phyloP scores from a whole-genome alignment of 2,888 invertebrate genomes.

The Leucophora obtusa region DNA sequence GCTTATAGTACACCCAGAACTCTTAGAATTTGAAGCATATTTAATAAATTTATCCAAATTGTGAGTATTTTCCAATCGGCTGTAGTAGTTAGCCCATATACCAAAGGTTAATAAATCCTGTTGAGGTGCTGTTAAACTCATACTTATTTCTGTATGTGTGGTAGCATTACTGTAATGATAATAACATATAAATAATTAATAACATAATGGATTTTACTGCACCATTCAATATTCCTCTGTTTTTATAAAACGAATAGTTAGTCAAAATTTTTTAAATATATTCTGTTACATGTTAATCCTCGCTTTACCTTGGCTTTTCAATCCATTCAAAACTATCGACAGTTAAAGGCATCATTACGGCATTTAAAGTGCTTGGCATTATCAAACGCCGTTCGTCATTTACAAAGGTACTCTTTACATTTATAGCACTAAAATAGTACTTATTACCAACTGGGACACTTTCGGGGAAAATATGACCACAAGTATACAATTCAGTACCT shows the following conservation, averaged over 20 bases:
- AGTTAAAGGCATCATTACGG: constrained; percentile 69
- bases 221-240: no score
- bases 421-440: constrained; percentile 70
- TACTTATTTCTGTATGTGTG: constrained; percentile 62
- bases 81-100: constrained; percentile 75
- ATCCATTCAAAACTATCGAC: constrained; percentile 68
- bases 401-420: constrained; percentile 62
- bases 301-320: constrained; percentile 62
- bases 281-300: no score
- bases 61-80: constrained; percentile 64
- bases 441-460: constrained; percentile 65
- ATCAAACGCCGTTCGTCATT: constrained; percentile 69
- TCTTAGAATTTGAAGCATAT: background rate
- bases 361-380: constrained; percentile 73
- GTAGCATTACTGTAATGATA: constrained; percentile 26
- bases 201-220: background rate
- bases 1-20: background rate
- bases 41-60: constrained; percentile 65
- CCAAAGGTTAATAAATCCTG: constrained; percentile 75
- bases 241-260: no score
- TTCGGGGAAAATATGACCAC: constrained; percentile 74
- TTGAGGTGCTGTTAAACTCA: constrained; percentile 66
- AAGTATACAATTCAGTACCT: constrained; percentile 74
- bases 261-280: no score
- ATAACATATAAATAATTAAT: background rate